A percentile compares a stretch with the other conserved stretches of the same genome.
These are phyloP conservation scores for Buteo buteo DNA, from an alignment of 2,113 vertebrate genomes.

Conservation along the genomic window DNA sequence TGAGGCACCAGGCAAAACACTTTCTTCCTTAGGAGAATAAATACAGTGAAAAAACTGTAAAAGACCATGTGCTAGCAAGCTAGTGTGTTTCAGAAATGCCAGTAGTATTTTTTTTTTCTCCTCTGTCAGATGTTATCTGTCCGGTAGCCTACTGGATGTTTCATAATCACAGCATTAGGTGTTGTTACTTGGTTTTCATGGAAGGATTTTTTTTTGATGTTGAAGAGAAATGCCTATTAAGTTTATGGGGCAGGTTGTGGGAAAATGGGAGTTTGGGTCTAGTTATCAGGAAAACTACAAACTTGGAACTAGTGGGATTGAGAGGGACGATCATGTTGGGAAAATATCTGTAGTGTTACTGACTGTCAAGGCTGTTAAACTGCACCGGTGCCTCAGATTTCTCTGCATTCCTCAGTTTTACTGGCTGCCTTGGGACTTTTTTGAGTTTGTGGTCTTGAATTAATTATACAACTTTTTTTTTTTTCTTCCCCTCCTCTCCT, in stretches of 20 bases:
- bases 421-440: not conserved
- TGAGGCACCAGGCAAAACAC: not conserved
- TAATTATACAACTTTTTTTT: not conserved
- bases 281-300: not conserved
- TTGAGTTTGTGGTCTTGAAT: not conserved
- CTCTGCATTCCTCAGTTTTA: not conserved
- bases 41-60: not conserved
- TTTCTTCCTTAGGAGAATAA: not conserved
- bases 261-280: not conserved
- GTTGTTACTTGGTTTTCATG: not conserved
- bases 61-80: not conserved
- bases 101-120: not conserved
- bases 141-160: not conserved
- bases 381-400: fast-evolving
- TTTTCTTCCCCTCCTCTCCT: too few relatives aligned
- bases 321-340: not conserved
- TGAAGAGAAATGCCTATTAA: not conserved
- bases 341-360: not conserved
- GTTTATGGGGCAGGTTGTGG: not conserved
- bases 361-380: not conserved
- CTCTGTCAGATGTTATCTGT: not conserved
- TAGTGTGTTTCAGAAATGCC: not conserved
- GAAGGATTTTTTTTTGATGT: not conserved
- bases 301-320: not conserved
- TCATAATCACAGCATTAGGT: not conserved